Evolutionary conservation across 2,113 vertebrate genomes (phyloP).

Genomic region (Petroica traversi): DNA sequence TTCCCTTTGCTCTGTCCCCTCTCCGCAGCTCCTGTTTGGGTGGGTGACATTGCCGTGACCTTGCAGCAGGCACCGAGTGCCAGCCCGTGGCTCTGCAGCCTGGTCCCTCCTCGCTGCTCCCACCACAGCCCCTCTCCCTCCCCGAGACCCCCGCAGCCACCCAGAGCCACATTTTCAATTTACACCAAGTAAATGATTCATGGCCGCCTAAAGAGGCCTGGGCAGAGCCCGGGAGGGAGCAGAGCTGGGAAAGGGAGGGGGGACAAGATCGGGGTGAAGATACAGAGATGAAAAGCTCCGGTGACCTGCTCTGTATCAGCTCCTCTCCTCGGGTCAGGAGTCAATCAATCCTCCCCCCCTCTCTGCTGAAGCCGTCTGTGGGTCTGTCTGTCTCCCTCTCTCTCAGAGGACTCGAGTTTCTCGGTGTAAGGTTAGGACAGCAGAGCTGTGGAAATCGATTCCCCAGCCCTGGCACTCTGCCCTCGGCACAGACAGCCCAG

Average conservation of each 20-base stretch:
- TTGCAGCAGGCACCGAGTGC: slow-evolving; percentile 45
- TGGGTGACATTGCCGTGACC: slow-evolving; percentile 1
- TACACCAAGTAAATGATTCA: slow-evolving; percentile 81
- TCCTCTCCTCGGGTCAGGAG: background rate
- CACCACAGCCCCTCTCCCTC: background rate
- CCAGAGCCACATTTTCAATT: slow-evolving; percentile 80
- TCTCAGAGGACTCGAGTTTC: slow-evolving; percentile 74
- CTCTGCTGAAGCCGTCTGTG: slow-evolving; percentile 40
- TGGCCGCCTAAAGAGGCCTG: slow-evolving; percentile 39
- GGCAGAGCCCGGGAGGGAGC: slow-evolving; percentile 38
- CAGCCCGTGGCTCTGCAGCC: slow-evolving; percentile 58
- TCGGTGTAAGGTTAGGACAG: slow-evolving; percentile 74
- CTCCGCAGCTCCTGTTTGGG: rapidly evolving
- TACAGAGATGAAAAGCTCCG: background rate
- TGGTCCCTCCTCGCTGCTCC: background rate
- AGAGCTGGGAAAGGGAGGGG: background rate
- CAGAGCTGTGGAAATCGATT: slow-evolving; percentile 77
- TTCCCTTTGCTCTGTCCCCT: background rate
- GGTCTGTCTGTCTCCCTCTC: slow-evolving; percentile 40
- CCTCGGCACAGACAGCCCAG: slow-evolving; percentile 57
- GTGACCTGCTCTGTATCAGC: background rate
- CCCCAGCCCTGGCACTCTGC: slow-evolving; percentile 61
- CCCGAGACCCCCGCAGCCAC: slow-evolving; percentile 66
- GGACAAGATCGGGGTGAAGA: background rate
- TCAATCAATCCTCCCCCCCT: background rate